These are phyloP conservation scores for Rhagium mordax DNA, from an alignment of 2,888 invertebrate species.

Conservation along the genomic window DNA sequence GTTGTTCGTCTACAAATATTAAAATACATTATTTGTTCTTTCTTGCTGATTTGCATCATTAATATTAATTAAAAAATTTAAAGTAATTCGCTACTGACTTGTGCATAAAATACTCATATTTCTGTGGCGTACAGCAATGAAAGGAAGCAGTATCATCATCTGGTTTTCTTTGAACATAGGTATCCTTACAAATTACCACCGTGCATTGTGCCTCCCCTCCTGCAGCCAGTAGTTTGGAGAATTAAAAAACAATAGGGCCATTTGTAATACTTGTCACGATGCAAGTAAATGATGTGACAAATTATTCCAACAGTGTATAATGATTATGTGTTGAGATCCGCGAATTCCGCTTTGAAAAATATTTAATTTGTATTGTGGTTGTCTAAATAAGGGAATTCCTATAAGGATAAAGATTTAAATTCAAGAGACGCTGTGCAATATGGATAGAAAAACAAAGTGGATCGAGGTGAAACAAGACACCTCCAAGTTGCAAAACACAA, in stretches of 20 bases:
- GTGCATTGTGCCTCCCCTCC: background rate
- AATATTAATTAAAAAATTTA: too few species aligned
- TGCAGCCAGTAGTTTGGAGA: conserved; percentile 8
- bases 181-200: background rate
- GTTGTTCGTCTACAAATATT: too few species aligned
- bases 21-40: too few species aligned
- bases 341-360: conserved; percentile 48
- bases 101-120: too few species aligned
- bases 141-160: background rate
- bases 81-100: too few species aligned
- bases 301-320: conserved; percentile 44
- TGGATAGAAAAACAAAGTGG: conserved; percentile 55
- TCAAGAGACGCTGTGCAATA: conserved; percentile 54
- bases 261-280: conserved; percentile 43
- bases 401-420: conserved; percentile 54
- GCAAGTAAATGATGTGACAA: conserved; percentile 45
- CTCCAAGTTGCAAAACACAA: conserved; percentile 57
- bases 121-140: too few species aligned
- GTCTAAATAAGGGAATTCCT: conserved; percentile 46
- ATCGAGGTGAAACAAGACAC: conserved; percentile 61
- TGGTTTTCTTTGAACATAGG: background rate
- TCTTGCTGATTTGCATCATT: too few species aligned
- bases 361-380: conserved; percentile 45
- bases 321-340: conserved; percentile 42
- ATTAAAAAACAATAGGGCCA: conserved; percentile 65